Base-by-base conservation (phyloP, 2,888 invertebrate genomes). In the Heliothis peltigera region DNA sequence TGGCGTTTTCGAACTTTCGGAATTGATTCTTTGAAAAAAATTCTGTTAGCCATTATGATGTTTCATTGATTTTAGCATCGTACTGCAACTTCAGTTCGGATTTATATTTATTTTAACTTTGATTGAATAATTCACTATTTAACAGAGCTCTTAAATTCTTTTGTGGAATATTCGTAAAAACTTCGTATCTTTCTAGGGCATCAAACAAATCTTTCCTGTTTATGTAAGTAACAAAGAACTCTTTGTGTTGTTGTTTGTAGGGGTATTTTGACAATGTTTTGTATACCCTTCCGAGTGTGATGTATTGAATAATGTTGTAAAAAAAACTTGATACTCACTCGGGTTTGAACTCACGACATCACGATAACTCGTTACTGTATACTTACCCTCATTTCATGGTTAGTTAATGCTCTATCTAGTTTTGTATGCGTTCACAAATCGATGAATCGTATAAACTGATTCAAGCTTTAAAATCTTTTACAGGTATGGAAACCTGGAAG, bases 301-400 rank as follows among this genome's bases (percentile, higher is more conserved):
- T 19, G 62, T 74, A 70, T 44, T 53, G n/a, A 56, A 48, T 56
- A 57, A 57, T 32, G 28, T 55, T 25, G 42, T 1, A n/a, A 6
- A 12, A 15, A 68, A 57, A 70, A 54, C 32, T 4, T 47, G 44
- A 25, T 43, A 58, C 44, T n/a, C 44, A 56, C 70, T 52, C 44
- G 22, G 15, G 43, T 42, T 59, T 54, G 56, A 69, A 54, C 60
- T 57, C 73, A 75, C 76, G 71, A 70, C 46, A 54, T 73, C 76
- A 75, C 65, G 76, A 73, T 65, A 32, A 54, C 71, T 70, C 52
- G 59, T 75, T 65, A 65, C 42, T 18, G 19, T 28, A 15, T 15
- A 55, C 44, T 73, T 48, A 49, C 52, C 61, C 32, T 72, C 46
- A 73, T 73, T 75, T 73, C 71, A 73, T 51, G 73, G 73, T 70